A percentile compares a stretch with the other conserved stretches of the same genome.
phyloP scores from a whole-genome alignment of 2,113 vertebrate species.

The Myodes glareolus region DNA sequence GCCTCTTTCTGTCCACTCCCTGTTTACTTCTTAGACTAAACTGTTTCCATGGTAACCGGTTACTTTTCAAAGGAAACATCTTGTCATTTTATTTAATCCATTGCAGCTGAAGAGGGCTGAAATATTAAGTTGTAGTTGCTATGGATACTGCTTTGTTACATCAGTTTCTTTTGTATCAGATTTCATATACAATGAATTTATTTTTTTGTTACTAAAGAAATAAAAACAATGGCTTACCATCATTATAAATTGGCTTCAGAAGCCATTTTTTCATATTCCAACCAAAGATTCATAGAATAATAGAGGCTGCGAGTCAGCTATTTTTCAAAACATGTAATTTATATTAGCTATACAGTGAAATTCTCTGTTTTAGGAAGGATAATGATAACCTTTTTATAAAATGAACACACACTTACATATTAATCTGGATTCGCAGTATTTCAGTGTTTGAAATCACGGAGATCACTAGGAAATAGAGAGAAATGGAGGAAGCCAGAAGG shows the following conservation, averaged over 20 bases:
- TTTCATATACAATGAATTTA: constrained; percentile 81
- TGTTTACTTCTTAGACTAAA: constrained; percentile 89
- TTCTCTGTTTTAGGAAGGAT: not conserved
- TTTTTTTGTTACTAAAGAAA: constrained; percentile 60
- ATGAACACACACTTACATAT: not conserved
- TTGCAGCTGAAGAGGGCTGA: constrained; percentile 98
- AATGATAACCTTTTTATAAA: not conserved
- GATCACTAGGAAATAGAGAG: not conserved
- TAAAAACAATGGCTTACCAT: constrained; percentile 79
- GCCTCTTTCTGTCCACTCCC: constrained; percentile 86
- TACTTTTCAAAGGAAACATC: constrained; percentile 98
- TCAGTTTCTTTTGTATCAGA: constrained; percentile 90
- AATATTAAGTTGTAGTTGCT: constrained; percentile 99
- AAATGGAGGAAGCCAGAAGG: not conserved
- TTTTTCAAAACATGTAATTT: constrained; percentile 61
- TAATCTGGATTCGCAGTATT: not conserved
- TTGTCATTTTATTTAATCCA: constrained; percentile 99
- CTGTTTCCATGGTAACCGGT: constrained; percentile 95
- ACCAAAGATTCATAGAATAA: constrained; percentile 66
- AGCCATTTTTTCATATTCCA: constrained; percentile 16
- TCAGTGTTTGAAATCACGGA: not conserved
- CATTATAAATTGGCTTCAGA: constrained; percentile 80
- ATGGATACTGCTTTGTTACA: constrained; percentile 97
- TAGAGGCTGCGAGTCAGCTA: not conserved
- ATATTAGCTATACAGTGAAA: constrained; percentile 37